These are phyloP conservation scores for Pollenia amentaria DNA, from an alignment of 2,888 invertebrate genomes.

Conservation along the genomic window DNA sequence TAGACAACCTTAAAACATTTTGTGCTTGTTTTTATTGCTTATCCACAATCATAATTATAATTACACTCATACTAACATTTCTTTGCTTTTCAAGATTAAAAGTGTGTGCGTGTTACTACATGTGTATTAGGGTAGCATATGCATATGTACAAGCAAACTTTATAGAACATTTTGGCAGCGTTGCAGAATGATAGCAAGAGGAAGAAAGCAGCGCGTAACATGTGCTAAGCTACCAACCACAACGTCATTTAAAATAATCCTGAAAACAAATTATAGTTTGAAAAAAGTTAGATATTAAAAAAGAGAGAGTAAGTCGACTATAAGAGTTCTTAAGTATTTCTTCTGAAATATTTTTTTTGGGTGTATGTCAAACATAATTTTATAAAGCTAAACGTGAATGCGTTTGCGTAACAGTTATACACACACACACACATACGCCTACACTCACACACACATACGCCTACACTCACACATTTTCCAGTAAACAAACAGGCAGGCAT, in stretches of 20 bases:
- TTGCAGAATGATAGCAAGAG: background rate
- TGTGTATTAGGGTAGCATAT: background rate
- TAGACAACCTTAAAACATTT: constrained; percentile 62
- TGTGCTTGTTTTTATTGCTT: constrained; percentile 64
- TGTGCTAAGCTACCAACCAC: background rate
- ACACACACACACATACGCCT: background rate
- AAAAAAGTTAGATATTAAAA: background rate
- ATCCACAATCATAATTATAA: constrained; percentile 33
- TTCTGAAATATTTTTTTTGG: background rate
- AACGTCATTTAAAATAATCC: background rate
- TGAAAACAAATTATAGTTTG: background rate
- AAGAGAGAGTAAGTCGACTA: background rate
- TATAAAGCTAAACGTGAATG: background rate
- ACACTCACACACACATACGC: background rate
- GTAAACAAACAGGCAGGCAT: background rate
- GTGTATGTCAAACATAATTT: constrained; percentile 37
- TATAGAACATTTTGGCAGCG: constrained; percentile 6
- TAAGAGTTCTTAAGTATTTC: background rate
- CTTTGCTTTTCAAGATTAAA: background rate
- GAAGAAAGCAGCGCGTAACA: background rate
- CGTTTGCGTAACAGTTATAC: constrained; percentile 40
- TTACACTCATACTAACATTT: background rate
- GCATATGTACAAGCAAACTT: background rate
- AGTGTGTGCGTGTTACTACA: background rate
- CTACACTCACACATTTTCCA: too few relatives aligned